A percentile compares a stretch with the other conserved stretches of the same genome.
Conservation (phyloP, 1,140 invertebrate genomes). For the Cydia splendana region DNA sequence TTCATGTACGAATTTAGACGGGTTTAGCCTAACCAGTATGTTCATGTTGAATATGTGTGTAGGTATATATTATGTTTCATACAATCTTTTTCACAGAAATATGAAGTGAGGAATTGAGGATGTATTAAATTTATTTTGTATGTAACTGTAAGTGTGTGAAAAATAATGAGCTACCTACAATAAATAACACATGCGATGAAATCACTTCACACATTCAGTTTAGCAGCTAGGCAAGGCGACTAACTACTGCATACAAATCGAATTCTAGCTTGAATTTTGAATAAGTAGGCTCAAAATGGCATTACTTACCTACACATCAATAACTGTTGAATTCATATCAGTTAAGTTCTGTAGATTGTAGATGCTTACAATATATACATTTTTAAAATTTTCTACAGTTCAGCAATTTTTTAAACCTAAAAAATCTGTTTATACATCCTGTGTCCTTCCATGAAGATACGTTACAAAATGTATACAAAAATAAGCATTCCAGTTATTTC, state of each 20-base stretch:
- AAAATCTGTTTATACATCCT: background rate
- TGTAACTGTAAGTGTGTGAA: background rate
- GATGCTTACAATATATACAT: too few species aligned
- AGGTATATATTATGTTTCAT: too few species aligned
- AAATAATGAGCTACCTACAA: background rate
- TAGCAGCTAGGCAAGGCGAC: background rate
- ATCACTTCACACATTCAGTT: background rate
- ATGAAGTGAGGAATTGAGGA: background rate
- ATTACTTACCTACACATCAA: too few species aligned
- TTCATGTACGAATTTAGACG: too few species aligned
- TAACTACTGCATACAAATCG: background rate
- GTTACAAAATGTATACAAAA: background rate
- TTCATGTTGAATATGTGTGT: too few species aligned
- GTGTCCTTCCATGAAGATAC: background rate
- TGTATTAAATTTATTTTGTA: background rate
- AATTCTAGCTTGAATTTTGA: background rate
- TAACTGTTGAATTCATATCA: too few species aligned
- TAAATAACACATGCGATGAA: background rate
- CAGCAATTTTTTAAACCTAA: background rate
- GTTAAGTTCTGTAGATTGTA: too few species aligned
- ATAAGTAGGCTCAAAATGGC: background rate
- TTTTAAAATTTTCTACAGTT: too few species aligned
- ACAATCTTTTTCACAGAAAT: background rate
- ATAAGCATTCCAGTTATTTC: slow-evolving; percentile 2
- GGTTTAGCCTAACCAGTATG: too few species aligned